Evolutionary conservation across 2,888 invertebrate genomes (phyloP).

Genomic region (Cryptus armator): DNA sequence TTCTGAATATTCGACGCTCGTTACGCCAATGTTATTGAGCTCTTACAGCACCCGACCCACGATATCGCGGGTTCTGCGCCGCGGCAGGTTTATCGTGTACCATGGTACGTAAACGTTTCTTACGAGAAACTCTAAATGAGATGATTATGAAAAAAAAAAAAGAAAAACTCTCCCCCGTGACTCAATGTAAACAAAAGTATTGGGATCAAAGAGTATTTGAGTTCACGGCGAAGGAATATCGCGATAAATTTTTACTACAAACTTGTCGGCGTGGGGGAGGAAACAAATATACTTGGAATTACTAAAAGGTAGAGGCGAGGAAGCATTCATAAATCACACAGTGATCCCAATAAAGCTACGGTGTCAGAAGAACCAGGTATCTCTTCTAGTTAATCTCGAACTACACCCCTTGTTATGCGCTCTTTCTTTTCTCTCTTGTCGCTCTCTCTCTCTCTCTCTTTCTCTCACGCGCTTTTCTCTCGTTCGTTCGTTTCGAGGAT

Average conservation of each 20-base stretch:
- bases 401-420: conserved; percentile 34
- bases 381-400: conserved; percentile 67
- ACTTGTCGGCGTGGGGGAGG: conserved; percentile 32
- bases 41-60: conserved; percentile 9
- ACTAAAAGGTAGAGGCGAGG: conserved; percentile 50
- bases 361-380: conserved; percentile 68
- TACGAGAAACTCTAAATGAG: conserved; percentile 16
- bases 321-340: conserved; percentile 63
- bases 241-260: conserved; percentile 41
- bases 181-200: neutral
- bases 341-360: conserved; percentile 68
- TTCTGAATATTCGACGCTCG: conserved; percentile 55
- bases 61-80: neutral
- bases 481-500: conserved; percentile 52
- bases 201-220: conserved; percentile 23
- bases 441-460: conserved; percentile 18
- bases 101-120: conserved; percentile 10
- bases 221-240: conserved; percentile 4
- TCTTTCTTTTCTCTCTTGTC: conserved; percentile 30
- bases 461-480: conserved; percentile 9
- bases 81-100: conserved; percentile 16
- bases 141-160: conserved; percentile 29
- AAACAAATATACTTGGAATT: conserved; percentile 58
- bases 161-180: neutral
- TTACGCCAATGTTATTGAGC: conserved; percentile 53